Evolutionary conservation across 2,888 invertebrate genomes (phyloP), one percentile per base, ranked within the genome.

Genomic region (Coelopa pilipes): DNA sequence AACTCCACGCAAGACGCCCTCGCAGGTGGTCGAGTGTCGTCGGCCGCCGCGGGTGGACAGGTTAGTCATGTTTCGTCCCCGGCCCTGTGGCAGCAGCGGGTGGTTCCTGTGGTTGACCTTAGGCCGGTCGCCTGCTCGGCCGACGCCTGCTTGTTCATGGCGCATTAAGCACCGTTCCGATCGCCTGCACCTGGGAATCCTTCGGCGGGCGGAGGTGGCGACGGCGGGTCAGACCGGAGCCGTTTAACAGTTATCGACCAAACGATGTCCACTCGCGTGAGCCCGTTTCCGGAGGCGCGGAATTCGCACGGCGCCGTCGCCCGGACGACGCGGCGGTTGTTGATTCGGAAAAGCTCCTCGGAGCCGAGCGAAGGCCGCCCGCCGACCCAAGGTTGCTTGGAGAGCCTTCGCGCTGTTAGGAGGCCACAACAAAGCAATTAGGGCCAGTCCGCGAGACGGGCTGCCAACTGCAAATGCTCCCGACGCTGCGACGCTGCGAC

Each of bases 201-300:
- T 53, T 2, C 15, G 5, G 10, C 34, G 7, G 34, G n/a, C 13
- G 10, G 49, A 49, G 13, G 13, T 13, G 13, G 49, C 49, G 13
- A 49, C 49, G 49, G 10, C n/a, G 10, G 53, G n/a, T 15, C 10
- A 49, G 49, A 49, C 13, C 53, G n/a, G 10, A 53, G 2, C n/a
- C 12, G 15, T 5, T 62, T 4, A n/a, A n/a, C n/a, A 0, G 82
- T 83, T 84, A 84, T 84, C 84, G 84, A 84, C 84, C 84, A 84
- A 84, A 84, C 84, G 82, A 77, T 84, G 83, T 79, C 84, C 84
- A 83, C 82, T 82, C 83, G 75, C 76, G 75, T 77, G 74, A 72
- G 53, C 45, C 53, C 34, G 24, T 69, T 12, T 57, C 19, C n/a
- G 11, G n/a, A 62, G 24, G 34, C 62, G 45, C 66, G 7, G 49